phyloP scores from a whole-genome alignment of 2,888 invertebrate genomes.

The Lampropteryx suffumata region DNA sequence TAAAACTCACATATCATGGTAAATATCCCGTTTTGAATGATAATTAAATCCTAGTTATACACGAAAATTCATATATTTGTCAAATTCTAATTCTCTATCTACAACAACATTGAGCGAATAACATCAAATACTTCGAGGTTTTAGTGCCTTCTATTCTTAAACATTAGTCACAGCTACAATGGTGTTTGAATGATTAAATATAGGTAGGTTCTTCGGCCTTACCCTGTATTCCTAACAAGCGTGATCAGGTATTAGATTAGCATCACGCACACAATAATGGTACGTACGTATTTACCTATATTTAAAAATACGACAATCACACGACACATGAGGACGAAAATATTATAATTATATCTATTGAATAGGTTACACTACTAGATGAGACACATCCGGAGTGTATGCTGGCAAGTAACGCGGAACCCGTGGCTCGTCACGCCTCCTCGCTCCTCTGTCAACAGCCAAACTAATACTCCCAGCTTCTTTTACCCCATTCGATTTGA shows the following conservation, averaged over 20 bases:
- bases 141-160: slow-evolving; percentile 31
- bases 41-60: too few relatives aligned
- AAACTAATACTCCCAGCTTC: slow-evolving; percentile 91
- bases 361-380: slow-evolving; percentile 85
- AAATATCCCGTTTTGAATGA: too few relatives aligned
- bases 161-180: slow-evolving; percentile 46
- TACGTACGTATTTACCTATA: too few relatives aligned
- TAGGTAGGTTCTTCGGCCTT: slow-evolving; percentile 32
- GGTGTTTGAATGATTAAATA: slow-evolving; percentile 35
- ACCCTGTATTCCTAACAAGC: slow-evolving; percentile 38
- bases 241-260: slow-evolving; percentile 21
- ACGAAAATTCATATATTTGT: slow-evolving; percentile 8
- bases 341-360: slow-evolving; percentile 8
- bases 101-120: slow-evolving; percentile 29
- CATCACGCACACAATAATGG: slow-evolving; percentile 23
- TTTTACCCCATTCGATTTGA: slow-evolving; percentile 90
- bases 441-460: slow-evolving; percentile 87
- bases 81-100: slow-evolving; percentile 4
- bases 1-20: too few relatives aligned
- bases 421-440: slow-evolving; percentile 86
- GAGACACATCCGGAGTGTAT: slow-evolving; percentile 91
- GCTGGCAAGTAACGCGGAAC: slow-evolving; percentile 88
- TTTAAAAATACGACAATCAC: slow-evolving; percentile 18
- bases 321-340: slow-evolving; percentile 25
- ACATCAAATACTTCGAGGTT: slow-evolving; percentile 30